phyloP scores from a whole-genome alignment of 35 echinoderm and acorn worm genomes.

The Apostichopus japonicus region DNA sequence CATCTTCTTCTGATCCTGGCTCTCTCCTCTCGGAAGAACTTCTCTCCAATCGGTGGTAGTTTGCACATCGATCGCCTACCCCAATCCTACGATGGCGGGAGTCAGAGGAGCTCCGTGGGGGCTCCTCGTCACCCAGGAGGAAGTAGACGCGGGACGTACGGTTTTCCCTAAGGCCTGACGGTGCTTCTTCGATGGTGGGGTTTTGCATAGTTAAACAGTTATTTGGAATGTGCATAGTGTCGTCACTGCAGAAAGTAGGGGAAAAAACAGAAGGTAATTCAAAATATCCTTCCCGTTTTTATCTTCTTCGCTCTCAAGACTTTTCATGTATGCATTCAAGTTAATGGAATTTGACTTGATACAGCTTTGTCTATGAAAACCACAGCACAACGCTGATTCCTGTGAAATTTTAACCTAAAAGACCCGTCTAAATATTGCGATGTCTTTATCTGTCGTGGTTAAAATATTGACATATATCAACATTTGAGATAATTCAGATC shows the following conservation, averaged over 20 bases:
- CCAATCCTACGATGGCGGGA: neutral
- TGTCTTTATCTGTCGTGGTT: no score
- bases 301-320: no score
- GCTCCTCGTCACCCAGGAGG: neutral
- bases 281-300: neutral
- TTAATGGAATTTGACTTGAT: no score
- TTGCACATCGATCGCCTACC: neutral
- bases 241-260: neutral
- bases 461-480: no score
- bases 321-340: no score
- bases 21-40: neutral
- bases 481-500: no score
- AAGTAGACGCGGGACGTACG: neutral
- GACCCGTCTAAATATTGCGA: no score
- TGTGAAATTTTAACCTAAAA: no score
- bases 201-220: slow-evolving; percentile 27
- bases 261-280: neutral
- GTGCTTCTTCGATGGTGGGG: neutral
- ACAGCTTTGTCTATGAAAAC: no score
- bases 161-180: neutral
- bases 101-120: neutral
- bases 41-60: neutral
- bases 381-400: no score
- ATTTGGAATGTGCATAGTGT: slow-evolving; percentile 26
- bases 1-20: neutral